A percentile compares a stretch with the other conserved stretches of the same genome.
Conservation (phyloP, 2,888 invertebrate species). For the Galeopsomyia nigrocyanea region DNA sequence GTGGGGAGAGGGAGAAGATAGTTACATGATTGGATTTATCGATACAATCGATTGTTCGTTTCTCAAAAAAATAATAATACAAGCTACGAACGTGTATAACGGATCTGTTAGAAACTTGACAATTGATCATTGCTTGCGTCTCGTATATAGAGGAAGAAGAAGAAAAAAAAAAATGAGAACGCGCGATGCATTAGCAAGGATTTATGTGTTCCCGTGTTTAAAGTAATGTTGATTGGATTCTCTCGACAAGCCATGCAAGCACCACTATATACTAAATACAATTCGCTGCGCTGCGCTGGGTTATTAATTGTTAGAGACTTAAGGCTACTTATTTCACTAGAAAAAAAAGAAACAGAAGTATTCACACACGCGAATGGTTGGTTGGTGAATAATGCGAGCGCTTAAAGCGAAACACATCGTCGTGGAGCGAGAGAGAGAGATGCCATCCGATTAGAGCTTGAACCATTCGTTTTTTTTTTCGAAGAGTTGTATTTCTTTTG, state of each 20-base stretch:
- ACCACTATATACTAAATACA: constrained; percentile 5
- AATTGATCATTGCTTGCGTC: too few species aligned
- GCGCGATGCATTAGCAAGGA: background rate
- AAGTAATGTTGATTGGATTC: constrained; percentile 40
- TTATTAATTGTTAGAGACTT: constrained; percentile 9
- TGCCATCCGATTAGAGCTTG: constrained; percentile 12
- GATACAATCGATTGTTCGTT: too few species aligned
- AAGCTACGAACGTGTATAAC: too few species aligned
- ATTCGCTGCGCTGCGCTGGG: constrained; percentile 4
- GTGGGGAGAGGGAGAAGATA: too few species aligned
- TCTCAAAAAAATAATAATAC: too few species aligned
- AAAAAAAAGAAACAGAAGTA: background rate
- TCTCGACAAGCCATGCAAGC: constrained; percentile 17
- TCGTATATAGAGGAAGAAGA: background rate
- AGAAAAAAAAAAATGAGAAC: constrained; percentile 3
- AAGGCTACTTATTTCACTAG: background rate
- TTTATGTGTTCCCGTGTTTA: constrained; percentile 20
- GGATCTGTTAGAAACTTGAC: too few species aligned
- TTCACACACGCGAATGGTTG: constrained; percentile 8
- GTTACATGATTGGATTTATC: too few species aligned
- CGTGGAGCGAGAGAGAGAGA: constrained; percentile 3
- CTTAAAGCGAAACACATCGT: constrained; percentile 20
- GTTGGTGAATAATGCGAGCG: constrained; percentile 31
- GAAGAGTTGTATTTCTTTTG: too few species aligned
- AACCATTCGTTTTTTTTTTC: too few species aligned